phyloP scores from a whole-genome alignment of 2,797 vertebrate species.

The Tiaroga cobitis region DNA sequence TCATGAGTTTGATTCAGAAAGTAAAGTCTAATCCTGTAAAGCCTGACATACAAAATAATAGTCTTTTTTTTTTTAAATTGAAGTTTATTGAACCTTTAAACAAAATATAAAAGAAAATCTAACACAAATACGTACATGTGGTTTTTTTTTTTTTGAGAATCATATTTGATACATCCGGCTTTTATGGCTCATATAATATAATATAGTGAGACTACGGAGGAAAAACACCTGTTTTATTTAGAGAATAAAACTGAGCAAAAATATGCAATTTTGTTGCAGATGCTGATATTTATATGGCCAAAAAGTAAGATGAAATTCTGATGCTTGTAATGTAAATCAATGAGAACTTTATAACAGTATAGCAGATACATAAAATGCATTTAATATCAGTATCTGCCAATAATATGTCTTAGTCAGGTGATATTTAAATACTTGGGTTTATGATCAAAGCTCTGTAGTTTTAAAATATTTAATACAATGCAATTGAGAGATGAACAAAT shows the following conservation, averaged over 20 bases:
- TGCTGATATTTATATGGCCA: not conserved
- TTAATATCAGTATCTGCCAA: not conserved
- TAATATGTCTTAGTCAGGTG: not conserved
- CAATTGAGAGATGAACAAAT: too few relatives aligned
- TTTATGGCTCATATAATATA: too few relatives aligned
- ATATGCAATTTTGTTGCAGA: not conserved
- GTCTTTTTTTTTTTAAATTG: too few relatives aligned
- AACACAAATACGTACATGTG: too few relatives aligned
- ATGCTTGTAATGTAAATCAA: not conserved
- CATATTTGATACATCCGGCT: too few relatives aligned
- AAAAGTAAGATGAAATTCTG: not conserved
- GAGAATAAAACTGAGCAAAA: not conserved
- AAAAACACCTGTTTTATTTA: not conserved
- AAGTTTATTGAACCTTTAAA: too few relatives aligned
- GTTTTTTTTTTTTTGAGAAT: too few relatives aligned
- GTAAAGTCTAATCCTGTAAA: too few relatives aligned
- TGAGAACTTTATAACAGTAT: not conserved
- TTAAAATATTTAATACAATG: not conserved
- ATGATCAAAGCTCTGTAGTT: not conserved
- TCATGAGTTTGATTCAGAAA: too few relatives aligned
- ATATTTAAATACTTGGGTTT: not conserved
- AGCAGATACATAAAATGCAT: not conserved
- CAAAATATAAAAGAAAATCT: too few relatives aligned
- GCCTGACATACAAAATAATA: too few relatives aligned
- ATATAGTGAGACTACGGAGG: not conserved